These are phyloP conservation scores for Enteromius thamalakanensis DNA, from an alignment of 2,797 vertebrate genomes.

Conservation along the genomic window DNA sequence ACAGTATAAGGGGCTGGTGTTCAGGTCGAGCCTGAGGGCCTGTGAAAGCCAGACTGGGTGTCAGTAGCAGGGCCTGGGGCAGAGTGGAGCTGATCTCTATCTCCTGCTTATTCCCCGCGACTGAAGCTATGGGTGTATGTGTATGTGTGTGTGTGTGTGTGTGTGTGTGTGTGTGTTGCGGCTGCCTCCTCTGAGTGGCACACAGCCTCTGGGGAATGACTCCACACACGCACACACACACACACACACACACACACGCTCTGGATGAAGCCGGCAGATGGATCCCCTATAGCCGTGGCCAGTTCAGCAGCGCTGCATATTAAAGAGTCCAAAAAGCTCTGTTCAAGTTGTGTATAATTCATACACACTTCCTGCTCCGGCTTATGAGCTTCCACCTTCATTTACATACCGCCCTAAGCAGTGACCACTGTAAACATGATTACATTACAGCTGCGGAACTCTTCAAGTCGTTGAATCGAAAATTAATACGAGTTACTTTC, in stretches of 20 bases:
- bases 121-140: slow-evolving; percentile 61
- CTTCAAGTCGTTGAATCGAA: slow-evolving; percentile 13
- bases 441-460: neutral
- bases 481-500: neutral
- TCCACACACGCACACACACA: slow-evolving; percentile 41
- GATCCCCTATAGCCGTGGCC: slow-evolving; percentile 64
- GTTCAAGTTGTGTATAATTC: slow-evolving; percentile 65
- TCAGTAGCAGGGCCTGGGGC: slow-evolving; percentile 54
- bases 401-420: slow-evolving; percentile 55
- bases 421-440: slow-evolving; percentile 46
- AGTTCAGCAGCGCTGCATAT: slow-evolving; percentile 64
- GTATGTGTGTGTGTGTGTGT: slow-evolving; percentile 54
- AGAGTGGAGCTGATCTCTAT: slow-evolving; percentile 49
- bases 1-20: slow-evolving; percentile 34
- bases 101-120: slow-evolving; percentile 48
- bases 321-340: slow-evolving; percentile 60
- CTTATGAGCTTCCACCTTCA: slow-evolving; percentile 56
- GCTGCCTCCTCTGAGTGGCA: slow-evolving; percentile 53
- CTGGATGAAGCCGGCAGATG: slow-evolving; percentile 62
- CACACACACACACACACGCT: slow-evolving; percentile 26
- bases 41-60: slow-evolving; percentile 54
- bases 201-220: slow-evolving; percentile 60
- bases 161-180: slow-evolving; percentile 43
- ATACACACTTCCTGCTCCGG: slow-evolving; percentile 59
- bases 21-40: slow-evolving; percentile 40